Evolutionary conservation across 2,888 invertebrate species (phyloP).

Genomic region (Idaea straminata): DNA sequence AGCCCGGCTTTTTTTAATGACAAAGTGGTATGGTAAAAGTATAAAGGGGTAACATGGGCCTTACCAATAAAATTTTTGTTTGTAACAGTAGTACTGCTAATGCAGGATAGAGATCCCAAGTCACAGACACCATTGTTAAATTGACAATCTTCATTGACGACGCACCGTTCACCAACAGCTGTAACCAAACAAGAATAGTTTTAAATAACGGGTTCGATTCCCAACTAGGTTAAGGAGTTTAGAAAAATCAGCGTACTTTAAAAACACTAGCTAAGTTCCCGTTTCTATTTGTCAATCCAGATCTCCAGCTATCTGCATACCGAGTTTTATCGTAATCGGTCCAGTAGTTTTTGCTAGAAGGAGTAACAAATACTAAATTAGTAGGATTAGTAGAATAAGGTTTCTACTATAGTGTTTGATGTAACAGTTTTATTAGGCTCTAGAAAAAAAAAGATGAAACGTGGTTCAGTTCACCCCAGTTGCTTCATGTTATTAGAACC

Average conservation of each 20-base stretch:
- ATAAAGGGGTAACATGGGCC: background rate
- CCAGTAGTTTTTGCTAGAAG: too few relatives aligned
- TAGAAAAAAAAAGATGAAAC: too few relatives aligned
- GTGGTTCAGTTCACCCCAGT: background rate
- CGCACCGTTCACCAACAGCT: constrained; percentile 62
- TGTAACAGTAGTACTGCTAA: background rate
- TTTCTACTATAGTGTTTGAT: too few relatives aligned
- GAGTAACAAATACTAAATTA: too few relatives aligned
- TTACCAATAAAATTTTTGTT: background rate
- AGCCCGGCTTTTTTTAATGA: too few relatives aligned
- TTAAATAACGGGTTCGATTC: background rate
- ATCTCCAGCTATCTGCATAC: too few relatives aligned
- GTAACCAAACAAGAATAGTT: constrained; percentile 14
- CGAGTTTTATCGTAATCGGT: too few relatives aligned
- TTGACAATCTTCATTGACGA: constrained; percentile 62
- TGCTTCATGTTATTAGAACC: background rate
- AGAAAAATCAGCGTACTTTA: background rate
- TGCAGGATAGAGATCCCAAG: constrained; percentile 22
- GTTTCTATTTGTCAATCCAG: too few relatives aligned
- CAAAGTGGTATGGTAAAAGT: too few relatives aligned
- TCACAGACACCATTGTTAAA: constrained; percentile 52
- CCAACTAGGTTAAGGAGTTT: background rate
- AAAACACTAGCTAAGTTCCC: too few relatives aligned
- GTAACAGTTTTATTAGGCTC: too few relatives aligned
- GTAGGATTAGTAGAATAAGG: too few relatives aligned